Evolutionary conservation across 2,888 invertebrate species (phyloP).

Genomic region (Anthophora plumipes): DNA sequence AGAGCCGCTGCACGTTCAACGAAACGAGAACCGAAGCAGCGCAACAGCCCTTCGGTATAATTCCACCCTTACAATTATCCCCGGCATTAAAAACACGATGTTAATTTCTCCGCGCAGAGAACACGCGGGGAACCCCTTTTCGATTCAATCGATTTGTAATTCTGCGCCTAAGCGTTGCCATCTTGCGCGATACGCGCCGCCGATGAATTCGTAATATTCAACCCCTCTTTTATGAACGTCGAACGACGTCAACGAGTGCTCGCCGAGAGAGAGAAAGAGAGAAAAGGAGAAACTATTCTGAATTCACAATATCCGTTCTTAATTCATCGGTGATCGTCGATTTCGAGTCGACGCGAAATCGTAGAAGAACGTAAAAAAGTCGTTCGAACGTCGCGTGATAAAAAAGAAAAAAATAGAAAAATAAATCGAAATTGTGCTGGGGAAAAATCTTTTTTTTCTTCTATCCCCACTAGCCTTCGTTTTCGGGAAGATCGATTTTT

Average conservation of each 20-base stretch:
- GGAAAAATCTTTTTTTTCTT: not conserved
- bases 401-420: too few species aligned
- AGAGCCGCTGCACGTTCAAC: conserved; percentile 76
- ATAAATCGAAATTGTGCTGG: not conserved
- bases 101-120: conserved; percentile 81
- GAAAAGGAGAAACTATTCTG: not conserved
- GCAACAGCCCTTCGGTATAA: conserved; percentile 81
- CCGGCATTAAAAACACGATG: conserved; percentile 84
- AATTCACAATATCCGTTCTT: conserved; percentile 9
- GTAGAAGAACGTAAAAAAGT: conserved; percentile 1
- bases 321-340: not conserved
- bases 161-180: conserved; percentile 78
- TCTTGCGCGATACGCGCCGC: conserved; percentile 67
- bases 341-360: not conserved
- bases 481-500: conserved; percentile 8
- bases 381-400: too few species aligned
- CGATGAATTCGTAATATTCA: conserved; percentile 64
- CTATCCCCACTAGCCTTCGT: not conserved
- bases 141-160: conserved; percentile 84
- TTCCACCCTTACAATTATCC: conserved; percentile 84
- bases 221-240: not conserved
- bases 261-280: not conserved
- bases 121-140: conserved; percentile 77
- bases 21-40: conserved; percentile 74
- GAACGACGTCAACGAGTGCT: conserved; percentile 7